Base-by-base conservation (phyloP, 2,888 invertebrate species). In the Napeogenes inachia region DNA sequence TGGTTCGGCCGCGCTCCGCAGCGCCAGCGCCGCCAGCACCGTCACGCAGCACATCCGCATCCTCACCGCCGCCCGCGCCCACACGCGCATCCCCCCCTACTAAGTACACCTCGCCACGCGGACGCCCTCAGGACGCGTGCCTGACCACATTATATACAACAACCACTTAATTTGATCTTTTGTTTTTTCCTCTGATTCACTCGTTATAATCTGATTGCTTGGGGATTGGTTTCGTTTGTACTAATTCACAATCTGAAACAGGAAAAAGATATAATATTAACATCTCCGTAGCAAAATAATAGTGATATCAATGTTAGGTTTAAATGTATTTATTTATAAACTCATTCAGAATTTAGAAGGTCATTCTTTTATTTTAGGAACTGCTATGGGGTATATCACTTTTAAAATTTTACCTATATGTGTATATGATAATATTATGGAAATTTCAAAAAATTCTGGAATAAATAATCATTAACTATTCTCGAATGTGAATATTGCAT, bases 11-110 rank as follows among this genome's bases (percentile, higher is more conserved):
- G 79, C 82, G 59, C 84, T 79, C 68, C 85, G 84, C 78, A 88
- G 80, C 78, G 85, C 87, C 70, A 87, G 80, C 81, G 85, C 85
- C 74, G 85, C 87, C 65, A 89, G 77, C 75, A 86, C 82, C 70
- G 82, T 82, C 75, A 87, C 81, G 75, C 83, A 86, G 75, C 84
- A 86, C 79, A 85, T 79, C 71, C 89, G 89, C 91, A 90, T 87
- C 76, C 81, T 81, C 77, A 81, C 74, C 72, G 73, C 77, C 71
- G 76, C 77, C 73, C 82, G 79, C 77, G 77, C 80, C 77, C 84
- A 79, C 83, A 80, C 77, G 73, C 77, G 75, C 87, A 85, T 84
- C 73, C 66, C 79, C 84, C 74, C 70, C 75, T 81, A 87, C 87
- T 88, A 88, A 85, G 86, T 86, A 79, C 82, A 85, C 81, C 76